Evolutionary conservation across 1,140 invertebrate genomes (phyloP).

Genomic region (Ridgeia piscesae): DNA sequence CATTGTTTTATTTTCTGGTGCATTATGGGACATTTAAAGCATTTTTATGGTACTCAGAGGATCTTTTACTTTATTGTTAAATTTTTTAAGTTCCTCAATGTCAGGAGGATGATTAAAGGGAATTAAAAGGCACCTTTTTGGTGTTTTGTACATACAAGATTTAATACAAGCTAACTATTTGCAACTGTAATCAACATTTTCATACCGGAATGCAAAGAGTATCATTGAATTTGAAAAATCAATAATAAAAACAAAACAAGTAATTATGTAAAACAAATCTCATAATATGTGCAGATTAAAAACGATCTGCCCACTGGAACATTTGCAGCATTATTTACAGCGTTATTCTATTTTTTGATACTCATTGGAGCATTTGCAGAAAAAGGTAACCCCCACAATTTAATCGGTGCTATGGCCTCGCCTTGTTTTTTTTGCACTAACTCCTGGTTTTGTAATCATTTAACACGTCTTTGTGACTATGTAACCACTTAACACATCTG

Average conservation of each 20-base stretch:
- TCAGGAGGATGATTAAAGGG: no score
- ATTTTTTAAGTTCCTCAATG: neutral
- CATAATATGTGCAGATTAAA: no score
- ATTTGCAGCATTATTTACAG: neutral
- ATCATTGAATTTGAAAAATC: no score
- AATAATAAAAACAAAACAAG: no score
- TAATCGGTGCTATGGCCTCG: neutral
- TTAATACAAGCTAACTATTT: no score
- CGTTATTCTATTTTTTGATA: neutral
- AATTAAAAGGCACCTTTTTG: no score
- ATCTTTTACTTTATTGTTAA: neutral
- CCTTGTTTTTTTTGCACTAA: neutral
- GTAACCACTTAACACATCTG: neutral
- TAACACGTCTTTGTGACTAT: neutral
- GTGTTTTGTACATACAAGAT: no score
- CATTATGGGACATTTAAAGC: neutral
- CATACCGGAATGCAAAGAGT: no score
- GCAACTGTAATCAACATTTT: no score
- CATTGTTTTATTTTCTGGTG: conserved; percentile 82
- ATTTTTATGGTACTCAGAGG: neutral
- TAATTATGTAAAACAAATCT: no score
- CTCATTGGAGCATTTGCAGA: neutral
- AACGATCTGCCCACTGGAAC: neutral
- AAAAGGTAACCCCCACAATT: neutral
- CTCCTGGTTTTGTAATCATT: neutral